Conservation (phyloP, 2,113 vertebrate genomes). For the Trochalopteron elliotii region DNA sequence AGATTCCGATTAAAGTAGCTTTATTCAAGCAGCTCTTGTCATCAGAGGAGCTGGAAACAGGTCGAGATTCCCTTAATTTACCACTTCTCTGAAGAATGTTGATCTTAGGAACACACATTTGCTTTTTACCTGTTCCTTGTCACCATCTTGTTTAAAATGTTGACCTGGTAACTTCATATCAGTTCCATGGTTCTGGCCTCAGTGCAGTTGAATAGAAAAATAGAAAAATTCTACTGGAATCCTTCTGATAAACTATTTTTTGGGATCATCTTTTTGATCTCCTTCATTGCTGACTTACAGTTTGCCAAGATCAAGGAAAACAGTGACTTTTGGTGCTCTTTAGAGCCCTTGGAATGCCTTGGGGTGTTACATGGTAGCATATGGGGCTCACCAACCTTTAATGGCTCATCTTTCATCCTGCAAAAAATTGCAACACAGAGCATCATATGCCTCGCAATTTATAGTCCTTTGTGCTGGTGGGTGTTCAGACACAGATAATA, state of each 20-base stretch:
- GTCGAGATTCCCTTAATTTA: not conserved
- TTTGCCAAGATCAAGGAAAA: not conserved
- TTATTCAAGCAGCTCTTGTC: not conserved
- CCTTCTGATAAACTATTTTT: not conserved
- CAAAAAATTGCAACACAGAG: accelerated
- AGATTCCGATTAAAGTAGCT: not conserved
- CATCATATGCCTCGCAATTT: accelerated
- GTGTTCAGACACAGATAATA: not conserved
- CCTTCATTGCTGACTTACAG: not conserved
- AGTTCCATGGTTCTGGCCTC: not conserved
- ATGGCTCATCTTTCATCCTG: not conserved
- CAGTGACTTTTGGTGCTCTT: not conserved
- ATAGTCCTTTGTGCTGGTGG: not conserved
- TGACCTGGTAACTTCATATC: not conserved
- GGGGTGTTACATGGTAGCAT: not conserved
- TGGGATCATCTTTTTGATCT: not conserved
- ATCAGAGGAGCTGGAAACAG: not conserved
- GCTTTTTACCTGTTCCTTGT: not conserved
- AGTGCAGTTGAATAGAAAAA: not conserved
- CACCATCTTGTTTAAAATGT: not conserved
- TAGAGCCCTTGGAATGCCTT: not conserved
- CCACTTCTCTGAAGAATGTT: not conserved
- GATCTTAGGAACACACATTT: not conserved
- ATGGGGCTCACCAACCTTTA: not conserved
- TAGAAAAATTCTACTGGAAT: accelerated